Base-by-base conservation (phyloP, 1,140 invertebrate genomes). In the Euschistus heros region DNA sequence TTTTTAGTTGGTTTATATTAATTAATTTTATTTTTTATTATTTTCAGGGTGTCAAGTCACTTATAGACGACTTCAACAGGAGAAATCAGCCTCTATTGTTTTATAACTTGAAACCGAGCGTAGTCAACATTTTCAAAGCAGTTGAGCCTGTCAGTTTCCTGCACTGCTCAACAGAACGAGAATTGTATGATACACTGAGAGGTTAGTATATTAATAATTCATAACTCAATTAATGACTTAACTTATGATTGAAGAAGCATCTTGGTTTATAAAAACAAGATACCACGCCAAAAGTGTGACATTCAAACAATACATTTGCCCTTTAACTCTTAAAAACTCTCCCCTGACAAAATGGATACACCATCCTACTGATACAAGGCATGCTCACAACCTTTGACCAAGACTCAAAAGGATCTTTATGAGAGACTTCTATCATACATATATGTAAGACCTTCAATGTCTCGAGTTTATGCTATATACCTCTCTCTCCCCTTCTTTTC, bases 61-160 rank as follows among this genome's bases (percentile, higher is more conserved):
- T 89, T 37, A 86, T 87, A 65, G 84, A 87, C 66, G 86, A 88
- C 75, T 88, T 88, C 74, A 77, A 82, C 22, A 79, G 78, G 55
- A 79, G 86, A 66, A 84, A 84, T n/a, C 87, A 89, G 73, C 81
- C 82, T 7, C 76, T 89, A 26, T 80, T 89, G 46, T 88, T 89
- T 73, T 85, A 84, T 73, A 86, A 88, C 71, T 76, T 88, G 68
- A 88, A 87, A 74, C 84, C 85, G 20, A 86, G 84, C 62, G 80
- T 88, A 14, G 78, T 83, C 44, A 77, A 78, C 44, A 84, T 86
- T 68, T 85, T 88, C 74, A 80, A 82, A 74, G 86, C 84, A 17
- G 84, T 88, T 20, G 80, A 83, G 69, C 86, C 86, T 17, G 80
- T 81, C 57, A 80, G 82, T 70, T 82, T 88, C 70, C 79, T 80